These are phyloP conservation scores for Knipowitschia caucasica DNA, from an alignment of 2,797 vertebrate species.

Conservation along the genomic window DNA sequence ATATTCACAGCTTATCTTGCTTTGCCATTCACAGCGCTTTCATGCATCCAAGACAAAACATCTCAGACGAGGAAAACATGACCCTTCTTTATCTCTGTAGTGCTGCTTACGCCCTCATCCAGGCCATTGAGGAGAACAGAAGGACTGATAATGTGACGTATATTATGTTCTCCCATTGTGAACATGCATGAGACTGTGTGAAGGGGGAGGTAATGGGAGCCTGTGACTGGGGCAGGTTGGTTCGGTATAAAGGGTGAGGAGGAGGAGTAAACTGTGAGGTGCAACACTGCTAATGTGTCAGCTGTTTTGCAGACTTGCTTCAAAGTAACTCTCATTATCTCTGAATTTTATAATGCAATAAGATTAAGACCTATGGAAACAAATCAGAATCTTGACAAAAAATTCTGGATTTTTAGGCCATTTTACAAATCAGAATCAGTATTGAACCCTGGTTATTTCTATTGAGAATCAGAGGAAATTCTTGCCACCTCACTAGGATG, in stretches of 20 bases:
- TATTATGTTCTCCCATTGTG: constrained; percentile 8
- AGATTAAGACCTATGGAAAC: too few species aligned
- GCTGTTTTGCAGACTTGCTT: not conserved
- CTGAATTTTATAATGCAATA: too few species aligned
- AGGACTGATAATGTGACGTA: constrained; percentile 14
- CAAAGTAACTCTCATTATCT: too few species aligned
- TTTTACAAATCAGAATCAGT: too few species aligned
- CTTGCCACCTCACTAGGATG: too few species aligned
- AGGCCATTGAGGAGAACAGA: not conserved
- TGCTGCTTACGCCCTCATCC: not conserved
- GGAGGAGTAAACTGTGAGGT: constrained; percentile 27
- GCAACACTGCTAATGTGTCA: constrained; percentile 10
- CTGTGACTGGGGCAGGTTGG: not conserved
- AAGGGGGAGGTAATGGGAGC: constrained; percentile 38
- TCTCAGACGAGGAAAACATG: constrained; percentile 1
- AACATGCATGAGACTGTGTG: constrained; percentile 36
- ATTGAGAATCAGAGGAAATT: too few species aligned
- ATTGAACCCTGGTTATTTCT: too few species aligned
- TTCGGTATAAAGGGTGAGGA: not conserved
- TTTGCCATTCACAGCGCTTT: too few species aligned
- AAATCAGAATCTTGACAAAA: too few species aligned
- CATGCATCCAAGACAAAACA: too few species aligned
- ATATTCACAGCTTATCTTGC: too few species aligned
- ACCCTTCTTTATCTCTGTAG: not conserved
- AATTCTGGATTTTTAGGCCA: too few species aligned